These are phyloP conservation scores for Pristionchus arcanus DNA, from an alignment of 2,888 invertebrate species.

Conservation along the genomic window DNA sequence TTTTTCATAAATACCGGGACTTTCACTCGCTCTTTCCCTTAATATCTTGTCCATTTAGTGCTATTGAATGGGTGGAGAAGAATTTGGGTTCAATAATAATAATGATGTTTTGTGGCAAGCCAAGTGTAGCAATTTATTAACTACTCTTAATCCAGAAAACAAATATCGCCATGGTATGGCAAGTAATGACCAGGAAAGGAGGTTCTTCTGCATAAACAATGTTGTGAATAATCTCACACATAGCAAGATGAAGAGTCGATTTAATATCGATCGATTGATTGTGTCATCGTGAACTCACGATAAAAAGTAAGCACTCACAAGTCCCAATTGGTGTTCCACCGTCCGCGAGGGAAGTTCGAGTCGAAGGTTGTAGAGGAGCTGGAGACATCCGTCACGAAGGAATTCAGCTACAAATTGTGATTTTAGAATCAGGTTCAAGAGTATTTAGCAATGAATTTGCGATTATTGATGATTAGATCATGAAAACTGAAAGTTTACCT, in stretches of 20 bases:
- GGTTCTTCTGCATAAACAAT: background rate
- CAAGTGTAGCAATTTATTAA: no score
- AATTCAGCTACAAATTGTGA: background rate
- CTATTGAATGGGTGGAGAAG: background rate
- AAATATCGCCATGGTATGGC: no score
- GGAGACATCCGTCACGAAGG: constrained; percentile 23
- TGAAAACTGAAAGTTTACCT: background rate
- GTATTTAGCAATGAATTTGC: no score
- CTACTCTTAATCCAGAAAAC: no score
- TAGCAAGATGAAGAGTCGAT: background rate
- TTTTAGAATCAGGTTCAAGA: background rate
- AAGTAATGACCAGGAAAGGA: no score
- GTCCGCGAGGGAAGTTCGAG: constrained; percentile 67
- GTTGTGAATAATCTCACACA: background rate
- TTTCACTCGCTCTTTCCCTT: background rate
- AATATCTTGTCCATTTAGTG: background rate
- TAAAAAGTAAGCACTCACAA: constrained; percentile 62
- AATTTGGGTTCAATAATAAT: background rate
- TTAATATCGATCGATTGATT: background rate
- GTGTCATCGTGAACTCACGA: background rate
- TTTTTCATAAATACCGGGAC: background rate
- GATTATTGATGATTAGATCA: background rate
- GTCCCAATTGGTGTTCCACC: constrained; percentile 77
- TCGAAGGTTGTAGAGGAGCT: constrained; percentile 58
- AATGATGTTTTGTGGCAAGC: no score